Evolutionary conservation across 1,140 invertebrate genomes (phyloP).

Genomic region (Lepidotrigona ventralis): DNA sequence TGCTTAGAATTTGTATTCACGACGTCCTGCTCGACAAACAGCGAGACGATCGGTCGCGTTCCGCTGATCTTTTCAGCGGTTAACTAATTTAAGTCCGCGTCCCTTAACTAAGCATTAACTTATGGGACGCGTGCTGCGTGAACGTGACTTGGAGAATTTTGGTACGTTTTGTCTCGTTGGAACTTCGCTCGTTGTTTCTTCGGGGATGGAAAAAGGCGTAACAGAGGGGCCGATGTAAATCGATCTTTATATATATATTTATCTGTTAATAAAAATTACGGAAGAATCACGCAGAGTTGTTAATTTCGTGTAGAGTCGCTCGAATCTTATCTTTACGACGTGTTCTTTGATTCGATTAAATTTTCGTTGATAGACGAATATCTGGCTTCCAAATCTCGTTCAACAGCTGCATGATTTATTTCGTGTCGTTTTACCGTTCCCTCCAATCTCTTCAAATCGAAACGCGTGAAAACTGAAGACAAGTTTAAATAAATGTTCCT

Average conservation of each 20-base stretch:
- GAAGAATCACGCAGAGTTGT: too few species aligned
- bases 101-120: constrained; percentile 1
- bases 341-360: not conserved
- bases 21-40: not conserved
- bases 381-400: too few species aligned
- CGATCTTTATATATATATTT: not conserved
- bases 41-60: constrained; percentile 1
- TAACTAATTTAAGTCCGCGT: constrained; percentile 19
- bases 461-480: too few species aligned
- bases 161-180: too few species aligned
- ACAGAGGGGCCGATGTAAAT: not conserved
- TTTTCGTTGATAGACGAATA: not conserved
- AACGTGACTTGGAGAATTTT: not conserved
- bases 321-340: not conserved
- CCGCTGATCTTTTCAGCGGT: constrained; percentile 26
- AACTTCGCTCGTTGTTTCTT: not conserved
- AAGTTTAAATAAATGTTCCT: not conserved
- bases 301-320: not conserved
- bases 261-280: too few species aligned
- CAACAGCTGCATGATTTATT: not conserved
- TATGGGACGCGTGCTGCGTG: not conserved
- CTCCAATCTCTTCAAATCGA: not conserved
- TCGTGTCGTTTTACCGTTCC: not conserved
- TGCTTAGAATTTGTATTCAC: constrained; percentile 47
- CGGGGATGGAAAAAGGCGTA: not conserved